phyloP scores from a whole-genome alignment of 2,888 invertebrate genomes.

The Dasysyrphus albostriatus region DNA sequence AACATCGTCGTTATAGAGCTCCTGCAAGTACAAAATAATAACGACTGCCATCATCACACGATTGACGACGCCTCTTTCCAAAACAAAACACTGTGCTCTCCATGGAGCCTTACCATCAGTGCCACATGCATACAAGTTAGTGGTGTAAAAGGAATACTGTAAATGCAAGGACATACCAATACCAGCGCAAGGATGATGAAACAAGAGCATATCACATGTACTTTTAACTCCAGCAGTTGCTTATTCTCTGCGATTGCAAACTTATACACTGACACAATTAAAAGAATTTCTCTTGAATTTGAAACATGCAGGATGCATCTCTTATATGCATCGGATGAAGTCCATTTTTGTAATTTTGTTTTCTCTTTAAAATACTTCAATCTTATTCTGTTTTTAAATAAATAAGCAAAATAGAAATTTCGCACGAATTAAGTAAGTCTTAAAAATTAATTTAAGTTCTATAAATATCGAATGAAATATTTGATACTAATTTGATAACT shows the following conservation, averaged over 20 bases:
- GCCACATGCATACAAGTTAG: slow-evolving; percentile 62
- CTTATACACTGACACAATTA: slow-evolving; percentile 30
- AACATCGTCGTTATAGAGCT: slow-evolving; percentile 19
- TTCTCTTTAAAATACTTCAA: slow-evolving; percentile 27
- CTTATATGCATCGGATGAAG: slow-evolving; percentile 27
- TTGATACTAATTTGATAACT: too few species aligned
- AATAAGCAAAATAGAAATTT: background rate
- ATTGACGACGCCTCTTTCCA: slow-evolving; percentile 73
- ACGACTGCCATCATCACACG: slow-evolving; percentile 7
- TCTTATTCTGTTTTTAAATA: background rate
- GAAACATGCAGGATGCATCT: slow-evolving; percentile 45
- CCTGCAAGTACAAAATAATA: slow-evolving; percentile 37
- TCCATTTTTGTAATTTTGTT: background rate
- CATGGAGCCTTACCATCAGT: slow-evolving; percentile 10
- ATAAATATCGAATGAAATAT: too few species aligned
- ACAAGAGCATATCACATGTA: slow-evolving; percentile 52
- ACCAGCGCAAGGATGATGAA: slow-evolving; percentile 19
- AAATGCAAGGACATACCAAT: slow-evolving; percentile 72
- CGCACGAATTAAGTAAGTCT: too few species aligned
- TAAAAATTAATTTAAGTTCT: too few species aligned
- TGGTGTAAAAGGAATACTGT: slow-evolving; percentile 71
- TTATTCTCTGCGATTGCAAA: slow-evolving; percentile 4
- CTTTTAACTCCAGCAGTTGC: background rate
- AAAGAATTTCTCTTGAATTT: slow-evolving; percentile 48
- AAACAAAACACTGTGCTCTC: slow-evolving; percentile 49